Evolutionary conservation across 2,888 invertebrate species (phyloP), one percentile per base, ranked within the genome.

Genomic region (Pogonocherus hispidulus): DNA sequence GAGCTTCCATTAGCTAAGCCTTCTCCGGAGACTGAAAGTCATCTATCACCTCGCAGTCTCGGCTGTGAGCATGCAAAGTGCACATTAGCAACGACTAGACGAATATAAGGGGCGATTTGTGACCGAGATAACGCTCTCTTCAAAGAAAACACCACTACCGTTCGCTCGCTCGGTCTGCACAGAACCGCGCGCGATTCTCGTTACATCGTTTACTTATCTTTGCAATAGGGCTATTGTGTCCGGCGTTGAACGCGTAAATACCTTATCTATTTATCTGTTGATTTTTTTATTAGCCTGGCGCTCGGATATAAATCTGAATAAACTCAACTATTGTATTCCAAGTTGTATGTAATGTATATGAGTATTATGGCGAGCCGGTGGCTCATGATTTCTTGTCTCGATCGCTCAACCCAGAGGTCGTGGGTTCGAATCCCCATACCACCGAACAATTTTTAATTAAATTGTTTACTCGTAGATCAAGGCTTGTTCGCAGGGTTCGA

Each of bases 11-110:
- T 77, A 78, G 76, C 73, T 76, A 76, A 76, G 75, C 75, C 74
- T 74, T 76, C 77, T 75, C 76, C 69, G 65, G 77, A 76, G 76
- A 69, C 73, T 69, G 55, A 62, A 69, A 73, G 77, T 78, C 79
- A 78, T 79, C 77, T 74, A 79, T 79, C 78, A 79, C 69, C 67
- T 55, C 64, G 67, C n/a, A 74, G 66, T 69, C 67, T 73, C 69
- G 74, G 67, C 71, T 73, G 68, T 59, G 74, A 74, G 78, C 82
- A 82, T 82, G 82, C 82, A 82, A 82, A 82, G 79, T 81, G 81
- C 78, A 81, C 82, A 82, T 82, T 82, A 82, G 79, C 77, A 74
- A 72, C 74, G 72, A 77, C 75, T 74, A 79, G 74, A 78, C 73
- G 73, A 72, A 77, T 73, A 72, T 76, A 77, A 74, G 74, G 73